These are phyloP conservation scores for Leptoclinus maculatus DNA, from an alignment of 2,797 vertebrate genomes.

Conservation along the genomic window DNA sequence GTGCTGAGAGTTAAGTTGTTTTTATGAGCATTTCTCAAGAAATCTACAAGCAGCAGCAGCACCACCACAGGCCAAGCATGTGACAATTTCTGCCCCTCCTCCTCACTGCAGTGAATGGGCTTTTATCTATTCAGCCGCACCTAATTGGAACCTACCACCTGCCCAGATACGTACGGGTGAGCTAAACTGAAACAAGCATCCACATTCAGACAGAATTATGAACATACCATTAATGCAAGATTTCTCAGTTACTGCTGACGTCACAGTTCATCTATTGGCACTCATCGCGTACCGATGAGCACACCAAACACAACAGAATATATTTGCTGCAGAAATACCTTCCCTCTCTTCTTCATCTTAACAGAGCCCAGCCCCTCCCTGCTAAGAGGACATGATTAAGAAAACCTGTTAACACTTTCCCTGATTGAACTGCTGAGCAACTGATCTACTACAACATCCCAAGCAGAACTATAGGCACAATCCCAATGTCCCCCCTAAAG, in stretches of 20 bases:
- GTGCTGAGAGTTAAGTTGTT: neutral
- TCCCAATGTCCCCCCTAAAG: neutral
- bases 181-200: neutral
- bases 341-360: neutral
- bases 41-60: too few species aligned
- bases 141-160: neutral
- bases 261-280: neutral
- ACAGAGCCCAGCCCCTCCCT: neutral
- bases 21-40: neutral
- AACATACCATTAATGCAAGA: neutral
- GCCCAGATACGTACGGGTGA: neutral
- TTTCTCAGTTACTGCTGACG: neutral
- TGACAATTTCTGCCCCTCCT: neutral
- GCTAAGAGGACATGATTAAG: neutral
- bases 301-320: neutral
- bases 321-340: neutral
- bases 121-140: neutral
- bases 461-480: neutral
- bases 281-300: neutral
- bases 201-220: neutral
- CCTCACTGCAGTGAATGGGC: neutral
- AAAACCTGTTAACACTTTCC: neutral
- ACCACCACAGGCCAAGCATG: neutral
- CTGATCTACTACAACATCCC: neutral
- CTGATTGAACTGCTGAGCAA: neutral